A percentile compares a stretch with the other conserved stretches of the same genome.
Conservation (phyloP, 2,113 vertebrate species). For the Ceyx cyanopectus region DNA sequence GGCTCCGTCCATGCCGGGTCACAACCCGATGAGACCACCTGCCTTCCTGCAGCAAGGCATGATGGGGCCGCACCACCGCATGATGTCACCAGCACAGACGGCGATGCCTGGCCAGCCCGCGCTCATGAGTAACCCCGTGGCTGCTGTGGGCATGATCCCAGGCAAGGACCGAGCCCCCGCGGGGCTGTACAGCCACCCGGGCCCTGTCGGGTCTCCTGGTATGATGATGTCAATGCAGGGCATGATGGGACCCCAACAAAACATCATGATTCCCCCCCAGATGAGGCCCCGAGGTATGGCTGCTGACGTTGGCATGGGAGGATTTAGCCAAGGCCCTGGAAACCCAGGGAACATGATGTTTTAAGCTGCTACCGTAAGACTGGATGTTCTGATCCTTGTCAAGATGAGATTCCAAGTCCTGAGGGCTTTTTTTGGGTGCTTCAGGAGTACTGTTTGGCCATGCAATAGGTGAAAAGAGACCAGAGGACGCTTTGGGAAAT, state of each 20-base stretch:
- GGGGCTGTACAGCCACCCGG: conserved; percentile 89
- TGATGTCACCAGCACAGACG: conserved; percentile 93
- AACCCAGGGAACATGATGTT: conserved; percentile 98
- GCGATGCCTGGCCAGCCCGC: conserved; percentile 86
- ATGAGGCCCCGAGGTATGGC: conserved; percentile 96
- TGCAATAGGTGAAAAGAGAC: conserved; percentile 83
- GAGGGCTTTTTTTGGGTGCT: conserved; percentile 72
- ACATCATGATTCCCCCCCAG: conserved; percentile 98
- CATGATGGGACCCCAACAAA: conserved; percentile 98
- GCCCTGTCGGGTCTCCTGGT: conserved; percentile 94
- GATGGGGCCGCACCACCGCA: conserved; percentile 97
- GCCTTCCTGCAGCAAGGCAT: conserved; percentile 98
- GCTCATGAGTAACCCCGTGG: conserved; percentile 87
- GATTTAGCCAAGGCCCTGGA: conserved; percentile 96
- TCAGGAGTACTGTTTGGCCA: conserved; percentile 79
- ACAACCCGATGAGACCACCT: conserved; percentile 93
- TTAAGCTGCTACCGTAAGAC: conserved; percentile 88
- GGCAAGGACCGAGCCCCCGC: conserved; percentile 91
- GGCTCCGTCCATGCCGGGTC: conserved; percentile 85
- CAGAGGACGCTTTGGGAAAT: conserved; percentile 80
- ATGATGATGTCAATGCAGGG: conserved; percentile 99
- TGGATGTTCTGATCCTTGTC: conserved; percentile 79
- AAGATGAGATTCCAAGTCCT: conserved; percentile 83
- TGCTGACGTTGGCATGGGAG: conserved; percentile 94
- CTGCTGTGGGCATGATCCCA: conserved; percentile 89